Conservation (phyloP, 2,797 vertebrate genomes). For the Iguana delicatissima region DNA sequence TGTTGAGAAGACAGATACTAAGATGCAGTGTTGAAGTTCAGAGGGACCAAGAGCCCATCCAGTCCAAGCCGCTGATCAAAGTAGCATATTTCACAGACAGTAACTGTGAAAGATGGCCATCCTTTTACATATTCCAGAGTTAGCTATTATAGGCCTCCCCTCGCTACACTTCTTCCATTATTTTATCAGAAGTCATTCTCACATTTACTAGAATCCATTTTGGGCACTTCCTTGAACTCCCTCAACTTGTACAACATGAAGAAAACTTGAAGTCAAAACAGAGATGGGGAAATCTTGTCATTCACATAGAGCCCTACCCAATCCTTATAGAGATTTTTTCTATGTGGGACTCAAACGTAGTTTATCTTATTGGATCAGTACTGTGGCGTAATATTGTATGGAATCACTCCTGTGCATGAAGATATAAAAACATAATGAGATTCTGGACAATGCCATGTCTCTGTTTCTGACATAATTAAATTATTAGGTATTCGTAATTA, state of each 20-base stretch:
- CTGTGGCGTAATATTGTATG: not conserved
- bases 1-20: too few species aligned
- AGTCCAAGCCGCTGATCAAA: not conserved
- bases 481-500: not conserved
- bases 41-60: too few species aligned
- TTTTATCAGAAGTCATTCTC: constrained; percentile 10
- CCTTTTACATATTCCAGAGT: not conserved
- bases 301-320: not conserved
- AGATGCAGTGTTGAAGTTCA: too few species aligned
- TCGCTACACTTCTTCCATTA: not conserved
- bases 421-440: not conserved
- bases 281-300: not conserved
- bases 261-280: not conserved
- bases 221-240: not conserved
- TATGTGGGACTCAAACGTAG: not conserved
- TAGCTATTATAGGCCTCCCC: not conserved
- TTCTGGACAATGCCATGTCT: not conserved
- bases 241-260: not conserved
- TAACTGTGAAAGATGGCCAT: not conserved
- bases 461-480: not conserved
- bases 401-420: not conserved
- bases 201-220: not conserved
- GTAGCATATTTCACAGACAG: not conserved
- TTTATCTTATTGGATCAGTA: not conserved
- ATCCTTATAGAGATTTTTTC: too few species aligned